Conservation (phyloP, 2,113 vertebrate species). For the Arvicanthis niloticus region DNA sequence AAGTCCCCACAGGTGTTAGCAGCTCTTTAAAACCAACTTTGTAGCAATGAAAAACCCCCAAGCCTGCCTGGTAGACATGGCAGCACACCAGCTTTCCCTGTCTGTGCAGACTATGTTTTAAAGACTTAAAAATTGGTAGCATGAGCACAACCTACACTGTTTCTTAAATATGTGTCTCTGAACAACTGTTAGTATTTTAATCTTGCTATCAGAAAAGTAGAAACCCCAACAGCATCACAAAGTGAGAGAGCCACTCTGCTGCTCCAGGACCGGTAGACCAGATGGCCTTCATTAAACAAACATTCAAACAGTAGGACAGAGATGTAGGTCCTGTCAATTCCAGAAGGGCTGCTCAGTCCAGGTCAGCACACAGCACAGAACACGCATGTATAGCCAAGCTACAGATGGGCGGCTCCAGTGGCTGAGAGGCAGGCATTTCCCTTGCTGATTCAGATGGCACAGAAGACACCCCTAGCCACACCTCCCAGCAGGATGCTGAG, state of each 20-base stretch:
- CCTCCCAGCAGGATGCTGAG: neutral
- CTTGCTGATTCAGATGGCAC: neutral
- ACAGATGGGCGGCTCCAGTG: accelerated
- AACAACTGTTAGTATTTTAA: neutral
- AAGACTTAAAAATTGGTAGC: neutral
- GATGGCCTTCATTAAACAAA: neutral
- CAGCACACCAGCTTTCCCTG: neutral
- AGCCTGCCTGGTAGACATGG: neutral
- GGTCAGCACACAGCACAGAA: accelerated
- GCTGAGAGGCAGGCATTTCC: neutral
- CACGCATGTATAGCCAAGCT: neutral
- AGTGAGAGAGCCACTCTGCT: neutral
- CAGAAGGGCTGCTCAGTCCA: neutral
- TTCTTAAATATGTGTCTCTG: neutral
- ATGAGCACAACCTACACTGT: neutral
- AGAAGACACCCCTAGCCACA: neutral
- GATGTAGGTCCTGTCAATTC: accelerated
- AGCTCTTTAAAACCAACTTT: slow-evolving; percentile 43
- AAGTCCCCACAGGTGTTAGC: neutral
- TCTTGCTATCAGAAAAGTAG: neutral
- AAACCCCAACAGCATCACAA: too few species aligned
- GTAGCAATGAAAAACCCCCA: slow-evolving; percentile 3
- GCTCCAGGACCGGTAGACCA: neutral
- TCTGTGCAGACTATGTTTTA: neutral
- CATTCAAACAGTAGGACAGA: neutral